Conservation (phyloP, 35 echinoderm and acorn worm genomes). For the Patiria miniata region DNA sequence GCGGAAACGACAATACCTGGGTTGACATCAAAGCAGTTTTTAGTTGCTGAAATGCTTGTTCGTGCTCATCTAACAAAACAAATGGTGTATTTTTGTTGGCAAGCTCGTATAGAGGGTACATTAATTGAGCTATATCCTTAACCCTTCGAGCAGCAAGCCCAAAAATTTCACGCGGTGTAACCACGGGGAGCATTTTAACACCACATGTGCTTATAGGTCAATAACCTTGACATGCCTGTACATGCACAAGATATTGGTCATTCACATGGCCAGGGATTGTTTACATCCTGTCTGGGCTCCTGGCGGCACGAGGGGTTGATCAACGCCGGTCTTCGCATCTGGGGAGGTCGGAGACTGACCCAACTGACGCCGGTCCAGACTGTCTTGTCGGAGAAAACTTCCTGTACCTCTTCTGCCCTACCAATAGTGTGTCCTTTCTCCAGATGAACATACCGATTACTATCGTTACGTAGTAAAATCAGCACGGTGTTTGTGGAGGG, state of each 20-base stretch:
- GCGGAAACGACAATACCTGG: slow-evolving; percentile 38
- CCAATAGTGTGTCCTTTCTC: neutral
- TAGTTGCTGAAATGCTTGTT: slow-evolving; percentile 40
- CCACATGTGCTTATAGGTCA: no score
- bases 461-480: neutral
- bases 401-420: neutral
- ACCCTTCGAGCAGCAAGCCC: no score
- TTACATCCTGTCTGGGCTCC: no score
- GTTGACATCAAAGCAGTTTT: neutral
- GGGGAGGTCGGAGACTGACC: slow-evolving; percentile 27
- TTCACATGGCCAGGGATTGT: no score
- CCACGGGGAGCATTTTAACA: slow-evolving; percentile 50
- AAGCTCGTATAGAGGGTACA: slow-evolving; percentile 20
- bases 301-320: slow-evolving; percentile 32
- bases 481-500: neutral
- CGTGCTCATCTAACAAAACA: slow-evolving; percentile 33
- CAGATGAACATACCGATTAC: neutral
- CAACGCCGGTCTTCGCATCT: slow-evolving; percentile 22
- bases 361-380: neutral
- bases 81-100: slow-evolving; percentile 5
- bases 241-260: no score
- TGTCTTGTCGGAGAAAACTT: neutral
- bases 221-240: no score
- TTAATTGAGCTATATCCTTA: slow-evolving; percentile 30
- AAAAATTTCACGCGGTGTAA: no score